Evolutionary conservation across 2,888 invertebrate species (phyloP).

Genomic region (Bellardia pandia): DNA sequence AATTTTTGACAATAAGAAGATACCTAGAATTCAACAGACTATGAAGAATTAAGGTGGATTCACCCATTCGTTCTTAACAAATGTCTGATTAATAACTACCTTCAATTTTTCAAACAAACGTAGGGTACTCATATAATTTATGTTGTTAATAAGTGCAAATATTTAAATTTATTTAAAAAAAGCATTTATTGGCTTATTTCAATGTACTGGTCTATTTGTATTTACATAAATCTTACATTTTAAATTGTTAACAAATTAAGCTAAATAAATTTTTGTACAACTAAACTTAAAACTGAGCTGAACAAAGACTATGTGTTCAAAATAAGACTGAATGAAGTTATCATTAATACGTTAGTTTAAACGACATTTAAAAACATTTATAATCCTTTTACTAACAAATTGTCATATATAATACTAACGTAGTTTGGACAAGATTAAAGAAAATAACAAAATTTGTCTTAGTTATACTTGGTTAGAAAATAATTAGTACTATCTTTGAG

Average conservation of each 20-base stretch:
- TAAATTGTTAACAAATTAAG: conserved; percentile 8
- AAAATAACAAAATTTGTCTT: background rate
- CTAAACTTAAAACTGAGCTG: conserved; percentile 13
- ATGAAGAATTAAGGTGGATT: too few species aligned
- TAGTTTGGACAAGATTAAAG: background rate
- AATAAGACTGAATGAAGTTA: background rate
- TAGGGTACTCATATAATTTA: too few species aligned
- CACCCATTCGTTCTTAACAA: too few species aligned
- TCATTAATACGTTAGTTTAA: background rate
- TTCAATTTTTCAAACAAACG: too few species aligned
- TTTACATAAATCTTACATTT: conserved; percentile 15
- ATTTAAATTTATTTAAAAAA: background rate
- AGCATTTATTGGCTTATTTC: conserved; percentile 37
- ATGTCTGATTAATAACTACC: too few species aligned
- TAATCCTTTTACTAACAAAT: background rate
- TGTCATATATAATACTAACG: background rate
- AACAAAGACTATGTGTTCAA: too few species aligned
- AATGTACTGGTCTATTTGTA: conserved; percentile 31
- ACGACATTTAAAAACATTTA: conserved; percentile 30
- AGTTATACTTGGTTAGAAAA: conserved; percentile 3
- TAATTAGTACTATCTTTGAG: conserved; percentile 49
- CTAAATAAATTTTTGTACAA: background rate
- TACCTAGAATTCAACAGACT: too few species aligned
- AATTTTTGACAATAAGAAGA: too few species aligned
- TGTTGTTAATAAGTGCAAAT: too few species aligned